phyloP scores from a whole-genome alignment of 1,140 invertebrate species.

The Ceratitis capitata region DNA sequence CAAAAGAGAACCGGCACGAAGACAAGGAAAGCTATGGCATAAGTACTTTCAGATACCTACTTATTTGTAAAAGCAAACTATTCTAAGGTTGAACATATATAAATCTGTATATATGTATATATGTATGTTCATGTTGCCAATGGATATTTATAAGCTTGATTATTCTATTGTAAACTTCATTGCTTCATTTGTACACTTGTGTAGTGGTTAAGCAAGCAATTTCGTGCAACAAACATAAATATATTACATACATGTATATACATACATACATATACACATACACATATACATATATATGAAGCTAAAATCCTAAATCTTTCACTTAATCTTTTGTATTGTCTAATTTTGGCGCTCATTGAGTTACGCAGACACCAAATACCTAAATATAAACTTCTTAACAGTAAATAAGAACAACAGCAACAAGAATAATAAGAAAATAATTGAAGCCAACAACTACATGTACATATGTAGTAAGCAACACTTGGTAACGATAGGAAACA shows the following conservation, averaged over 20 bases:
- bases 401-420: not conserved
- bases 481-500: conserved; percentile 19
- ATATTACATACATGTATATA: not conserved
- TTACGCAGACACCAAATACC: conserved; percentile 40
- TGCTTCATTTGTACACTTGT: too few relatives aligned
- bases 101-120: not conserved
- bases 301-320: conserved; percentile 66
- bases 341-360: conserved; percentile 66
- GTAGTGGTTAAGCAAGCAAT: too few relatives aligned
- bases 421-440: too few relatives aligned
- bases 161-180: too few relatives aligned
- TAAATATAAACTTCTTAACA: not conserved
- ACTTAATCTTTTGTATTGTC: conserved; percentile 66
- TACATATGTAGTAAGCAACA: not conserved
- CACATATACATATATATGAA: conserved; percentile 43
- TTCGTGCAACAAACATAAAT: too few relatives aligned
- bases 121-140: not conserved
- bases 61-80: too few relatives aligned
- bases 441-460: not conserved
- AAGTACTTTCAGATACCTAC: not conserved
- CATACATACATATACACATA: not conserved
- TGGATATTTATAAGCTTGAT: too few relatives aligned
- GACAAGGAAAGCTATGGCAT: too few relatives aligned
- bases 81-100: too few relatives aligned
- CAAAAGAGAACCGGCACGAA: too few relatives aligned